phyloP scores from a whole-genome alignment of 2,113 vertebrate species.

The Ia io region DNA sequence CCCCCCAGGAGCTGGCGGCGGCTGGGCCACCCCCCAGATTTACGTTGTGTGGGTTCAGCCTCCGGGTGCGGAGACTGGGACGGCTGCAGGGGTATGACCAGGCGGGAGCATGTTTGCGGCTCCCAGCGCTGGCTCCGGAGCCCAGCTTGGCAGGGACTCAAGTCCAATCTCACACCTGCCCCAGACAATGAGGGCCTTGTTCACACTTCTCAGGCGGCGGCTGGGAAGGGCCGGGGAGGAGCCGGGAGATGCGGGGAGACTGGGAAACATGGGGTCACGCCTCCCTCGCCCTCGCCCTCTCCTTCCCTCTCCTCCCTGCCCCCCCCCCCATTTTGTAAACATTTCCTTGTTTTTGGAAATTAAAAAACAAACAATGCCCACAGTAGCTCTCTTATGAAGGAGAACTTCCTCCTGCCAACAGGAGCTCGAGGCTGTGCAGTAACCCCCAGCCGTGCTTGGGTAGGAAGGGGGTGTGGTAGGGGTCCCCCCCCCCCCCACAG shows the following conservation, averaged over 20 bases:
- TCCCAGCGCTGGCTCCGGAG: constrained; percentile 82
- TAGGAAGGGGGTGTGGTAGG: rapidly evolving
- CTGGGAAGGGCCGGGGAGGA: background rate
- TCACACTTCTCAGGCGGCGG: constrained; percentile 17
- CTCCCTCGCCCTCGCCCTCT: background rate
- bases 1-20: constrained; percentile 84
- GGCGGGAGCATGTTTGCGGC: constrained; percentile 80
- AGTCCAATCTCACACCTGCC: constrained; percentile 88
- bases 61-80: constrained; percentile 84
- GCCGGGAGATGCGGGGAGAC: background rate
- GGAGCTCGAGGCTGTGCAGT: background rate
- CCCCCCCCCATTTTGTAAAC: background rate
- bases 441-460: rapidly evolving
- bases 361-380: constrained; percentile 12
- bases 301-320: background rate
- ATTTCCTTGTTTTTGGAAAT: constrained; percentile 39
- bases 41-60: constrained; percentile 84
- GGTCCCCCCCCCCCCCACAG: background rate
- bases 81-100: constrained; percentile 82
- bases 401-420: background rate
- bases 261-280: constrained; percentile 47
- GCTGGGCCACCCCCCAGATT: constrained; percentile 85
- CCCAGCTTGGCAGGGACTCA: constrained; percentile 78
- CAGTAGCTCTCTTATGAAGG: constrained; percentile 25
- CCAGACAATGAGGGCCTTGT: constrained; percentile 89